Conservation (phyloP, 2,888 invertebrate genomes). For the Rotaria magnacalcarata region DNA sequence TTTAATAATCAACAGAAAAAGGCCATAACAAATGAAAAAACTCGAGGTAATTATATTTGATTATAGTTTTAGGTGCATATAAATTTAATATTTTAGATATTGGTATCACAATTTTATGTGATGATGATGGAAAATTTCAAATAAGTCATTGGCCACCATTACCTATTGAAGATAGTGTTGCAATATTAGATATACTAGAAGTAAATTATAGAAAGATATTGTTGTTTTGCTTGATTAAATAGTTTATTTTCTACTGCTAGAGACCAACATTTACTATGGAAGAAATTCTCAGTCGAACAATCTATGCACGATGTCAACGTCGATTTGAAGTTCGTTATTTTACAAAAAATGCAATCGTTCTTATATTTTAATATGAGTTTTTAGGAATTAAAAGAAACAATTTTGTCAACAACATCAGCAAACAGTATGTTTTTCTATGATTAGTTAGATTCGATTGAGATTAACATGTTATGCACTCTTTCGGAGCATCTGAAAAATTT, state of each 20-base stretch:
- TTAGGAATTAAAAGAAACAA: slow-evolving; percentile 23
- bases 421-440: neutral
- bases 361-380: neutral
- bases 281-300: slow-evolving; percentile 24
- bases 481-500: too few species aligned
- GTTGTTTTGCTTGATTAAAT: too few species aligned
- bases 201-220: neutral
- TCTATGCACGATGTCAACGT: slow-evolving; percentile 27
- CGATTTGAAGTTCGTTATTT: slow-evolving; percentile 29
- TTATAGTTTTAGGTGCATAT: neutral
- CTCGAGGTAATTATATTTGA: neutral
- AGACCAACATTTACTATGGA: slow-evolving; percentile 2
- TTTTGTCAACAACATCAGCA: neutral
- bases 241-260: neutral
- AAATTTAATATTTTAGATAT: neutral
- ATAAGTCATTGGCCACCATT: slow-evolving; percentile 30
- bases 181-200: neutral
- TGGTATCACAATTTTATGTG: slow-evolving; percentile 32
- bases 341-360: too few species aligned
- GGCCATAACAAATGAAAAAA: neutral
- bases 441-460: too few species aligned
- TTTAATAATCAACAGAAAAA: slow-evolving; percentile 4
- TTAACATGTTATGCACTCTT: too few species aligned
- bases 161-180: slow-evolving; percentile 20
- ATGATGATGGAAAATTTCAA: slow-evolving; percentile 35